Evolutionary conservation across 1,140 invertebrate genomes (phyloP), one percentile per base, ranked within the genome.

Genomic region (Cyphomyrmex costatus): DNA sequence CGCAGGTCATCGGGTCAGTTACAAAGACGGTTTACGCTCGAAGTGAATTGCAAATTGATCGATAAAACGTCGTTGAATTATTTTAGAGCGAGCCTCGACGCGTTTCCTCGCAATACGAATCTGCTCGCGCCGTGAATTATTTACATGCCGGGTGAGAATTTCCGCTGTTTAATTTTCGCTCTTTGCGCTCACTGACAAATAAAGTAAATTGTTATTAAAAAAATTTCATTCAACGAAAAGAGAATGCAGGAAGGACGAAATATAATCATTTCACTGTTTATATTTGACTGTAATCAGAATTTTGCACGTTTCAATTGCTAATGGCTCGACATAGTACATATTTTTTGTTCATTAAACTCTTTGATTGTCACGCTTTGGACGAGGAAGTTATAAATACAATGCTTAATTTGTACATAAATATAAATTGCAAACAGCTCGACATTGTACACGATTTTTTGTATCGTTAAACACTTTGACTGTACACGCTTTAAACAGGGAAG

Each of bases 41-140:
- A 80, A 65, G 46, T 49, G 63, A 85, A 12, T 65, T 46, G 42
- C 51, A 86, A 86, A 86, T 86, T 79, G 36, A 80, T 79, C 77
- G 74, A 79, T 86, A 86, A 79, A 86, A 86, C 42, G 36, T 79
- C 66, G 79, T 74, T 83, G 68, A 83, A 83, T 83, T 83, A 83
- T 83, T 83, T 83, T 83, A 83, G 53, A 73, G 79, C 53, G 53
- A 58, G 68, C 36, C 33, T 21, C 65, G 78, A 21, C 24, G 36
- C 36, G 51, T 46, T 73, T 58, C 24, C 78, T 36, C 65, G 19
- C 33, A 42, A 36, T 30, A 36, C 66, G 66, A 58, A 82, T 73
- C 60, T 60, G 16, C 61, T 33, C 27, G 42, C 33, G 24, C 42
- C 58, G 53, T 30, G 36, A 83, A 83, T 83, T 83, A 83, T 74